phyloP scores from a whole-genome alignment of 1,140 invertebrate species.

The Hydropsyche tenuis region DNA sequence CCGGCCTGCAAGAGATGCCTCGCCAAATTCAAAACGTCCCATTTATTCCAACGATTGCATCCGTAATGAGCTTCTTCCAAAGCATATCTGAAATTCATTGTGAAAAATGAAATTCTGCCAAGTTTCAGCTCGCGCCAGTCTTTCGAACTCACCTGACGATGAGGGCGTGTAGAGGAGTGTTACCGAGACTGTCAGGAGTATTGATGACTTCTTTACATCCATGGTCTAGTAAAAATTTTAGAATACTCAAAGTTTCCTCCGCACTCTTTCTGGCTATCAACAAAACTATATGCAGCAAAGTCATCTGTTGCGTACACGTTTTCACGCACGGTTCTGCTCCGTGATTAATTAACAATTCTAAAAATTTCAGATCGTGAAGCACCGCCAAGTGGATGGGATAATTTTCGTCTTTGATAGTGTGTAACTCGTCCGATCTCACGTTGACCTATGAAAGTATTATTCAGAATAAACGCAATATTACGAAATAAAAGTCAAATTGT shows the following conservation, averaged over 20 bases:
- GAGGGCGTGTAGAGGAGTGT: conserved; percentile 69
- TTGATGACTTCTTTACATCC: conserved; percentile 76
- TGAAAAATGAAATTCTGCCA: no score
- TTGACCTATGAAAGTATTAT: conserved; percentile 44
- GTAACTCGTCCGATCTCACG: conserved; percentile 71
- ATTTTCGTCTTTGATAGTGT: conserved; percentile 77
- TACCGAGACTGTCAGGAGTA: conserved; percentile 72
- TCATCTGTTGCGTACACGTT: conserved; percentile 78
- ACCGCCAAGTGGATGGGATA: conserved; percentile 78
- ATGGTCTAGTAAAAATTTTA: conserved; percentile 70
- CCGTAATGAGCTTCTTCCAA: conserved; percentile 74
- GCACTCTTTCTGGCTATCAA: conserved; percentile 71
- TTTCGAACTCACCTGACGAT: conserved; percentile 63
- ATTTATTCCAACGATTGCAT: conserved; percentile 75
- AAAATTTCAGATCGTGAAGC: conserved; percentile 70
- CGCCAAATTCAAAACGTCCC: conserved; percentile 74
- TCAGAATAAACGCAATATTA: background rate
- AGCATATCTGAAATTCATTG: conserved; percentile 61
- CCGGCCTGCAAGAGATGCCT: conserved; percentile 69
- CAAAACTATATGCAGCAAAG: conserved; percentile 71
- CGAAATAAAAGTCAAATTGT: background rate
- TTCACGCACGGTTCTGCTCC: conserved; percentile 73
- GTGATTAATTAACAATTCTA: conserved; percentile 69
- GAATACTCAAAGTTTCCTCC: conserved; percentile 71
- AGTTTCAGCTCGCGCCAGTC: no score